Base-by-base conservation (phyloP, 2,797 vertebrate genomes). In the Pogonophryne albipinna region DNA sequence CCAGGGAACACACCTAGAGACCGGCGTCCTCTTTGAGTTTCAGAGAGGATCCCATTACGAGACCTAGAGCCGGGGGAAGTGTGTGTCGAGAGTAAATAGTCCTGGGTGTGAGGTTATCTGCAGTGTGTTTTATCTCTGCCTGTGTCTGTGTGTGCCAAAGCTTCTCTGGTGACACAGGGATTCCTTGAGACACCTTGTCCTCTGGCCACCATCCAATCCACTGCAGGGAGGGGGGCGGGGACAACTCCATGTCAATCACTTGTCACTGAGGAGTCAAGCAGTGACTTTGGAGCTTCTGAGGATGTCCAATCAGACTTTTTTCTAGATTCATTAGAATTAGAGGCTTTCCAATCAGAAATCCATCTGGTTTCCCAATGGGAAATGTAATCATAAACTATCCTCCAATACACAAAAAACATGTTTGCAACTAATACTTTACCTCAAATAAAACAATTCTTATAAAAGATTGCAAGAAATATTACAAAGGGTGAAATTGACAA, bases 151-250 rank as follows among this genome's bases (percentile, higher is more conserved):
- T 71, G 44, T 63, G 56, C 42, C 55, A 61, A 67, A 57, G 68
- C 66, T n/a, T 85, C 68, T 77, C 50, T 23, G 23, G 80, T 69
- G 71, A 81, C 68, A 84, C 66, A 83, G 76, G 86, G 59, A 73
- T 82, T 85, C 74, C 66, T 88, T 50, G 59, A 80, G 66, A 75
- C 69, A 84, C 74, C 64, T 70, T 63, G 66, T 85, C 64, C 75
- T 81, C 80, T 84, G 75, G 59, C 74, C 62, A 64, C 53, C 14
- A 14, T 82, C 71, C 83, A 87, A 82, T 79, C 75, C 42, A 11
- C 67, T 76, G 69, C 66, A 72, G 71, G 46, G 51, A 41, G 38
- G 42, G 52, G 61, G 76, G 2, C 1, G 34, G 50, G 68, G 65
- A 10, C 38, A 31, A 55, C 4, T 20, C 7, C 44, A 1, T 44